Percentiles rank a stretch among this genome's conserved stretches.
Evolutionary conservation across 2,797 vertebrate genomes (phyloP).

Genomic region (Neostethus bicornis): DNA sequence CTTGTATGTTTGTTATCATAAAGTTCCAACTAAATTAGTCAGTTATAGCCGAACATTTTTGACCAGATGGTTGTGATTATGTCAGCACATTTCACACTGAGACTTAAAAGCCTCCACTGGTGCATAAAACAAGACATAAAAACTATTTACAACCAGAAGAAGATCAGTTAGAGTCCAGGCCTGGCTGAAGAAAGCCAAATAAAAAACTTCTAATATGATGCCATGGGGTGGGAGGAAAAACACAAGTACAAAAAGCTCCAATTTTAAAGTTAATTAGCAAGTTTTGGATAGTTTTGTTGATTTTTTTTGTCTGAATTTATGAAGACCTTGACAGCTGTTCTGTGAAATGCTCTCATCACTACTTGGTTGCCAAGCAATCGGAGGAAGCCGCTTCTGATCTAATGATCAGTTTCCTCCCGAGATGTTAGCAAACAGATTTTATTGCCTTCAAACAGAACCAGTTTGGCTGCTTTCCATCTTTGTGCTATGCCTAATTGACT

Average conservation of each 20-base stretch:
- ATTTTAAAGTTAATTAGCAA: background rate
- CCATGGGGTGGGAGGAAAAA: background rate
- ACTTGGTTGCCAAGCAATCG: slow-evolving; percentile 22
- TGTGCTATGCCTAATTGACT: background rate
- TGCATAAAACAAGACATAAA: slow-evolving; percentile 4
- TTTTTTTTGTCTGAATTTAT: slow-evolving; percentile 2
- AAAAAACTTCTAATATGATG: background rate
- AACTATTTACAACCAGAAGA: slow-evolving; percentile 1
- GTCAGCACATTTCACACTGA: slow-evolving; percentile 50
- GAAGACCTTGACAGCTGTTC: background rate
- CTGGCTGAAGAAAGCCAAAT: background rate
- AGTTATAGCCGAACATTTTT: slow-evolving; percentile 46
- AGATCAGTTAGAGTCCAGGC: background rate
- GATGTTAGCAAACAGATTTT: slow-evolving; percentile 4
- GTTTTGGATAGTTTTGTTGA: background rate
- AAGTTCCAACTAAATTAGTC: slow-evolving; percentile 61
- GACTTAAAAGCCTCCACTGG: slow-evolving; percentile 27
- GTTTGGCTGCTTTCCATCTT: background rate
- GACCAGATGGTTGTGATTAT: slow-evolving; percentile 67
- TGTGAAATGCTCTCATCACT: background rate
- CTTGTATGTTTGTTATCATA: slow-evolving; percentile 59
- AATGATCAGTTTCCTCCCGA: slow-evolving; percentile 13
- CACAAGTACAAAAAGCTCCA: background rate
- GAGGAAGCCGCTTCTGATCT: background rate
- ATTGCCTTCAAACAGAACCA: background rate